Percentiles rank a stretch among this genome's conserved stretches.
Conservation (phyloP, 2,797 vertebrate genomes). For the Microhierax caerulescens region DNA sequence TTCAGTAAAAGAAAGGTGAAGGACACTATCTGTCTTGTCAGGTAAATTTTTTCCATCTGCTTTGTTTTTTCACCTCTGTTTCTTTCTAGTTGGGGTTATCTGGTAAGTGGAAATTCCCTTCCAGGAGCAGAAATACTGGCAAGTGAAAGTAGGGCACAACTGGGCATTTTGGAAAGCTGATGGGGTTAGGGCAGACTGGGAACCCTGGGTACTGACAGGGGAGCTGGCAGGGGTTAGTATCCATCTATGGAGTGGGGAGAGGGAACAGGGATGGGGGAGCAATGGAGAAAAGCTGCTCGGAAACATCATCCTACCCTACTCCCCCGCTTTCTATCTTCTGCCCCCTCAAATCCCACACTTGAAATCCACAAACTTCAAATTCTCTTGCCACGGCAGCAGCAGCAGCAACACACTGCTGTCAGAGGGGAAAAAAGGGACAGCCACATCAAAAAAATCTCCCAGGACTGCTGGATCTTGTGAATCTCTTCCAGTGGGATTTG, state of each 20-base stretch:
- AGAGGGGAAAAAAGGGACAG: background rate
- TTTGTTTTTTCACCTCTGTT: background rate
- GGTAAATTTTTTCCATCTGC: background rate
- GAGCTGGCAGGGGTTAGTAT: background rate
- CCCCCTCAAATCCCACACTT: background rate
- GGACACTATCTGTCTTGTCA: background rate
- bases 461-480: background rate
- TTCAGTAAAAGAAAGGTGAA: background rate
- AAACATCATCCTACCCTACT: background rate
- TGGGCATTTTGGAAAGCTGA: background rate
- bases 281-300: background rate
- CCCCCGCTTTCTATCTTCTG: background rate
- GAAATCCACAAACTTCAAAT: background rate
- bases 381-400: background rate
- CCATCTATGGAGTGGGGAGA: background rate
- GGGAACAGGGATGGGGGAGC: background rate
- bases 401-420: background rate
- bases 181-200: background rate
- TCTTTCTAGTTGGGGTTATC: background rate
- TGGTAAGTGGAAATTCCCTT: background rate
- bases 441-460: background rate
- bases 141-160: background rate
- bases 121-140: background rate
- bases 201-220: rapidly evolving
- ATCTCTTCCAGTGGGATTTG: background rate